Base-by-base conservation (phyloP, 2,797 vertebrate species). In the Scarus forsteni region DNA sequence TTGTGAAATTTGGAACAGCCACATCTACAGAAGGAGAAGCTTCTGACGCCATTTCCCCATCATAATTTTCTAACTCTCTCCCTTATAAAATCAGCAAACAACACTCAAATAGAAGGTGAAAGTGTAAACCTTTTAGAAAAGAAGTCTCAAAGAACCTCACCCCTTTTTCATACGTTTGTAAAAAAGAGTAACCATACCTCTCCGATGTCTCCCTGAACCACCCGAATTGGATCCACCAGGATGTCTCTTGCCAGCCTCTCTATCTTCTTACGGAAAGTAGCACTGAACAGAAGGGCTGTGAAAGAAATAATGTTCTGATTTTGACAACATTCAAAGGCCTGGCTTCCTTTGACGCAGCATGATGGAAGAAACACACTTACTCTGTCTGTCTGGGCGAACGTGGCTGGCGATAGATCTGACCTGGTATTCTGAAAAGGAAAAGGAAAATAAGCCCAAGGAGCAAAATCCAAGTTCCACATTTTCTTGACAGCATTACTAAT, bases 201-300 rank as follows among this genome's bases (percentile, higher is more conserved):
- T 92, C 98, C 98, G 12, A 99, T 98, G 92, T 99, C 98, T 81
- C 98, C 98, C 75, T 99, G 98, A 66, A 99, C 98, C 46, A 99
- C 98, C 44, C 98, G 96, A 66, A 99, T 98, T 0, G 98, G 98
- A 86, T 99, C 98, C 0, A 96, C 92, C 79, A 99, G 87, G 85
- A 99, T 99, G 81, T 99, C 98, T 85, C 98, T 94, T 34, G 98
- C 98, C 82, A 99, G 80, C 45, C 96, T 97, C 92, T 99, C 98
- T 1, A 99, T 99, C 92, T 99, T 99, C 92, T 98, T 99, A 46
- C 97, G 95, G 90, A 99, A 99, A 0, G 98, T 99, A 71, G 98
- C 98, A 66, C 98, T 99, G 89, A 99, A 99, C 73, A 99, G 87
- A 66, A 99, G 95, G 55, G 98, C 98, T 99, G 87, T n/a, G 60